phyloP scores from a whole-genome alignment of 2,113 vertebrate genomes.

The Taurulus bubalis region DNA sequence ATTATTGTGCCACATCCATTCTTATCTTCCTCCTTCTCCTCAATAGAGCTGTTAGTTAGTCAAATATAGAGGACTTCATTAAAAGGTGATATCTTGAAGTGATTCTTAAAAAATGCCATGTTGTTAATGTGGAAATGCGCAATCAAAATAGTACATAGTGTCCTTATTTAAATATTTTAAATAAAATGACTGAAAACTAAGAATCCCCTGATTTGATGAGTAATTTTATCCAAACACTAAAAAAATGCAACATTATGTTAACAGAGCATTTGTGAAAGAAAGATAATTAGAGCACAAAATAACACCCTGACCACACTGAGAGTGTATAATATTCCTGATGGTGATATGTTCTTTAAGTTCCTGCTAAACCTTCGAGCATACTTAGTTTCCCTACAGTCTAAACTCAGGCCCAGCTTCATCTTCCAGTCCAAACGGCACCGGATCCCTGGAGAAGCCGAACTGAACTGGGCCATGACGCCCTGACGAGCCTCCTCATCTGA shows the following conservation, averaged over 20 bases:
- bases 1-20: background rate
- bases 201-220: background rate
- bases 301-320: background rate
- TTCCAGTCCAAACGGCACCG: constrained; percentile 19
- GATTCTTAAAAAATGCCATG: background rate
- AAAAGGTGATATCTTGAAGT: background rate
- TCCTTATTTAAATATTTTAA: background rate
- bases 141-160: background rate
- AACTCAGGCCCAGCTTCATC: constrained; percentile 33
- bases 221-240: background rate
- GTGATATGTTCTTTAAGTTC: background rate
- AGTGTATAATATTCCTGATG: background rate
- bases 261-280: background rate
- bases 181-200: background rate
- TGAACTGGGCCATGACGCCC: constrained; percentile 49
- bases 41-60: background rate
- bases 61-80: background rate
- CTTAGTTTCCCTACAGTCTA: constrained; percentile 5
- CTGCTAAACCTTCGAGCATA: background rate
- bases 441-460: constrained; percentile 39
- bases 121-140: background rate
- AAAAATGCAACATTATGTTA: background rate
- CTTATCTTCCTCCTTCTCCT: background rate
- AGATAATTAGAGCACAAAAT: background rate
- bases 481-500: constrained; percentile 39